Evolutionary conservation across 1,140 invertebrate species (phyloP), one percentile per base, ranked within the genome.

Genomic region (Cherax quadricarinatus): DNA sequence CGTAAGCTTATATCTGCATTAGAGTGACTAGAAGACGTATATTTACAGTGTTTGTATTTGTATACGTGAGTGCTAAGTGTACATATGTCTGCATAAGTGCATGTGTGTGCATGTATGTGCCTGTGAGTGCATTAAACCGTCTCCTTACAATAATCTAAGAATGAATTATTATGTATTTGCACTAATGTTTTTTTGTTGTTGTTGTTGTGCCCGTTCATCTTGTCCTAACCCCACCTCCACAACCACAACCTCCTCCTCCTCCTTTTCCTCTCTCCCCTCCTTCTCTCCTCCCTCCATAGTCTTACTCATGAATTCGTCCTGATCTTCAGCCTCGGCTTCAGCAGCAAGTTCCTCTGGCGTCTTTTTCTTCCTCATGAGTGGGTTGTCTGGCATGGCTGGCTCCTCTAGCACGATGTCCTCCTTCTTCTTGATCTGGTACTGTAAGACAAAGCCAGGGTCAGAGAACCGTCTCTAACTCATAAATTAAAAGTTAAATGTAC

Each of bases 351-450:
- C 98, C 95, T 99, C 99, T 0, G 98, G 98, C 66, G 98, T 99
- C 96, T 99, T 99, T 96, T 99, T 99, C 96, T 98, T 99, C 94
- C 98, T 97, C 98, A 98, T 98, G 94, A 97, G 96, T 83, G 97
- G 98, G 95, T 98, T 98, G 73, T 95, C 95, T 6, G 95, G 94
- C 80, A 94, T 93, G 48, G 94, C 93, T 89, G 97, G 97, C 70
- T 94, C 95, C 92, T 95, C 95, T 30, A 94, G 94, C 94, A 98
- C 97, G 95, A 98, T 98, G 95, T 98, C 98, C 95, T 98, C 98
- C 94, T 98, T 98, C 96, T 99, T 99, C 95, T 98, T 98, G 95
- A 99, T 99, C 95, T 99, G 99, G 96, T 99, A 99, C 98, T 99
- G 96, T 60, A 93, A 93, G 70, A 92, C 83, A 82, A 87, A 86